phyloP scores from a whole-genome alignment of 2,797 vertebrate species.

The Arctocebus calabarensis region DNA sequence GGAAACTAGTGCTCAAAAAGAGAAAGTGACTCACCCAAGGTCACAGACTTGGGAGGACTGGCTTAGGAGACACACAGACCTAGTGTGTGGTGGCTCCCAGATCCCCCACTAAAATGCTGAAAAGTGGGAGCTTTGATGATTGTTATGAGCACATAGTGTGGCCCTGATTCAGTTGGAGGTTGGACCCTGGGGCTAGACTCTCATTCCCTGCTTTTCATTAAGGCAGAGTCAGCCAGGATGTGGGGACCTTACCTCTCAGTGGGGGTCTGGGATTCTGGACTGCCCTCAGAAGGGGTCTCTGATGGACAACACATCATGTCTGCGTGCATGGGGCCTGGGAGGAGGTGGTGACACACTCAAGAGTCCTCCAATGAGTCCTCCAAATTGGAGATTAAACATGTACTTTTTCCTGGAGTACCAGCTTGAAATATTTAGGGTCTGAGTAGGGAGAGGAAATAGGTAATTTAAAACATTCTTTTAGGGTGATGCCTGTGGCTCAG shows the following conservation, averaged over 20 bases:
- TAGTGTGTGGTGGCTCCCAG: background rate
- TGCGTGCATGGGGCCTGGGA: background rate
- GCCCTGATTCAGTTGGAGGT: background rate
- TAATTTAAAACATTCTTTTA: background rate
- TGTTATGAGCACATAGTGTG: background rate
- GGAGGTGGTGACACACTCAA: fast-evolving
- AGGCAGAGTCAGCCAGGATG: background rate
- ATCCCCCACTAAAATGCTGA: background rate
- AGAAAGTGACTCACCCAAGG: background rate
- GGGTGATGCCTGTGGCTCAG: too few relatives aligned
- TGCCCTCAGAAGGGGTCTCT: background rate
- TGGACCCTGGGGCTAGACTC: background rate
- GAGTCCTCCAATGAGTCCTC: background rate
- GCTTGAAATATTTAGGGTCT: background rate
- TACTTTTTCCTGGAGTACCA: background rate
- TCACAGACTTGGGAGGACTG: background rate
- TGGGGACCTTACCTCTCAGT: background rate
- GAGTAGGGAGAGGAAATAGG: background rate
- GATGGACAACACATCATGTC: background rate
- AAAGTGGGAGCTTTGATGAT: background rate
- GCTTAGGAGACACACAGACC: background rate
- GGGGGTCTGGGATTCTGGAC: background rate
- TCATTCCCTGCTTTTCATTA: background rate
- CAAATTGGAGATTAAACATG: background rate
- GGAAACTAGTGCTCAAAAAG: background rate